Conservation (phyloP, 2,797 vertebrate species). For the Lacerta agilis region DNA sequence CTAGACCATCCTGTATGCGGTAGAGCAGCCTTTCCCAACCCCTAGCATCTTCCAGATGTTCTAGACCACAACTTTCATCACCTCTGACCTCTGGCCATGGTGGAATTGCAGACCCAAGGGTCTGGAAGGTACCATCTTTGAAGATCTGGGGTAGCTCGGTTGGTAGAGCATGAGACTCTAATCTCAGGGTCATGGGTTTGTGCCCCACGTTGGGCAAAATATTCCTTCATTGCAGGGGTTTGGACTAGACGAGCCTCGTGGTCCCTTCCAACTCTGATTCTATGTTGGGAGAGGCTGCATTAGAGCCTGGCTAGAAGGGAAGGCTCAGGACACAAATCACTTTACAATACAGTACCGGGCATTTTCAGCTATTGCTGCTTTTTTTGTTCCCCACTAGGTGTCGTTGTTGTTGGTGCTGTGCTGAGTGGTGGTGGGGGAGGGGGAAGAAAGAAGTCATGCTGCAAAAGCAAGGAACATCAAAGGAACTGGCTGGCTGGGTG, state of each 20-base stretch:
- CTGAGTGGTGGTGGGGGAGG: slow-evolving; percentile 20
- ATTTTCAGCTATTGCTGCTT: slow-evolving; percentile 1
- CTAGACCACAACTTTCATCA: background rate
- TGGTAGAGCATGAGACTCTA: background rate
- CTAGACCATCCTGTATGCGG: background rate
- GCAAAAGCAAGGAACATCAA: background rate
- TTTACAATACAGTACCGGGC: background rate
- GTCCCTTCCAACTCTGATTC: too few relatives aligned
- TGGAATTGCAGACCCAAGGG: background rate
- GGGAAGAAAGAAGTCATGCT: background rate
- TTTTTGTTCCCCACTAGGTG: slow-evolving; percentile 73
- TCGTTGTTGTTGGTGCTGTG: slow-evolving; percentile 70
- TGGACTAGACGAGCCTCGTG: too few relatives aligned
- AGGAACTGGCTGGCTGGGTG: fast-evolving
- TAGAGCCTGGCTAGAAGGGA: background rate
- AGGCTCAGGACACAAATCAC: background rate
- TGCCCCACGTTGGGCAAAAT: too few relatives aligned
- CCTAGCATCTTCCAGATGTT: background rate
- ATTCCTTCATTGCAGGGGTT: too few relatives aligned
- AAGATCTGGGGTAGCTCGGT: background rate
- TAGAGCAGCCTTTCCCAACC: background rate
- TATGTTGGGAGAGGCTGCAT: background rate
- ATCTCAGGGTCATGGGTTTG: too few relatives aligned
- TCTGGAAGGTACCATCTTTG: background rate
- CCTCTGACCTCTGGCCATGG: background rate